Evolutionary conservation across 2,888 invertebrate species (phyloP), one percentile per base, ranked within the genome.

Genomic region (Melangyna quadrimaculata): DNA sequence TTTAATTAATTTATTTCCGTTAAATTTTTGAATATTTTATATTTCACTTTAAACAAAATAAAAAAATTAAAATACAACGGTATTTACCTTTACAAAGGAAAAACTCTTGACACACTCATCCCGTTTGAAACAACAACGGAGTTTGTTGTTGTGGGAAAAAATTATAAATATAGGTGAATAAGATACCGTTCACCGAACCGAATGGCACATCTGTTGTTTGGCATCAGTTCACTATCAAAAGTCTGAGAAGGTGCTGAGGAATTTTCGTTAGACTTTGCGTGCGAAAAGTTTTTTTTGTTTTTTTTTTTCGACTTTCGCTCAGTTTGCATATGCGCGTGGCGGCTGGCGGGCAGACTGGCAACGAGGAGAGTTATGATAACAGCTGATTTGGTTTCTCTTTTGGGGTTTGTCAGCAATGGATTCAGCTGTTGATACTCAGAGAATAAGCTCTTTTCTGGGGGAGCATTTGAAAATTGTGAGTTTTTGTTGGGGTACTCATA

Each of bases 161-260:
- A 86, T 81, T 80, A 73, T 53, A 78, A 81, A 86, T 78, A 77
- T 74, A 57, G 77, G 86, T 78, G 86, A 86, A n/a, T n/a, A n/a
- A 78, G 55, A 81, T 65, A 73, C 81, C 81, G 86, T 80, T 72
- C 86, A 81, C 77, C 81, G 81, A 75, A 84, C 84, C 84, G 84
- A 84, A 77, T 80, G 75, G 80, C 80, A 84, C 84, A 80, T 84
- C 80, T 84, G 75, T 84, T 80, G 72, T 80, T 78, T 86, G 77
- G 86, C 86, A 78, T 86, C 80, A 81, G 81, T 81, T 81, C 86
- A 80, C 86, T 86, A 81, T 86, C 86, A 86, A 72, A 67, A 86
- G 81, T 78, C 84, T 80, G 84, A 84, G 75, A 65, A 84, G 84
- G 84, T 84, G 86, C 77, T 73, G 86, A 78, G 86, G 69, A 77